These are phyloP conservation scores for Rynchops niger DNA, from an alignment of 2,113 vertebrate species.

Conservation along the genomic window DNA sequence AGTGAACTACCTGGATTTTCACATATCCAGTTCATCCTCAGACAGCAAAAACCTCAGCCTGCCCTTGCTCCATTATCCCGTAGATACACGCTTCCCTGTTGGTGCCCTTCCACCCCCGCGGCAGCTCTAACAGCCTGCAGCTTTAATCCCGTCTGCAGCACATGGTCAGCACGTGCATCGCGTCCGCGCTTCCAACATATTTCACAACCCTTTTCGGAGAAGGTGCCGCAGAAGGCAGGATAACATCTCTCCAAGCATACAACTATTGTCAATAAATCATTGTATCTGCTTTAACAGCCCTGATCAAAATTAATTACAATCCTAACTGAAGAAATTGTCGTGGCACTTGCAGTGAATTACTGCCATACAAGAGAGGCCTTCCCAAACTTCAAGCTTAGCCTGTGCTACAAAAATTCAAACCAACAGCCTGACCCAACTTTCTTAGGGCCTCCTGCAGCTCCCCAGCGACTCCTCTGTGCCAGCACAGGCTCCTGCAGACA, in stretches of 20 bases:
- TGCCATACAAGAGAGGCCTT: background rate
- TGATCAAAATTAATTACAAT: background rate
- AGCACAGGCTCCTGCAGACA: background rate
- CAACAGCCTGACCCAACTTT: background rate
- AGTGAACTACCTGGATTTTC: background rate
- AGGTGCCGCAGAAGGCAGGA: fast-evolving
- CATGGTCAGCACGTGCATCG: background rate
- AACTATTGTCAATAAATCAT: background rate
- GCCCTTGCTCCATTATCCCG: background rate
- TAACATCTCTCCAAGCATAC: background rate
- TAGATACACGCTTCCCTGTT: background rate
- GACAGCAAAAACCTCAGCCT: background rate
- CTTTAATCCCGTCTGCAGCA: background rate
- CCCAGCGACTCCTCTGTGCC: background rate
- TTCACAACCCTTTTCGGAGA: background rate
- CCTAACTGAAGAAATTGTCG: background rate
- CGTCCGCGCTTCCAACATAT: background rate
- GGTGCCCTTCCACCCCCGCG: background rate
- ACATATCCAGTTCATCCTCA: background rate
- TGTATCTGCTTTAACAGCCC: background rate
- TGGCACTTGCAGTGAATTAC: background rate
- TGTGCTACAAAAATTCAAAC: background rate
- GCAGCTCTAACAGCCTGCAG: background rate
- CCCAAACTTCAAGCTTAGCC: background rate
- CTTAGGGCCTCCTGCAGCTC: background rate